Base-by-base conservation (phyloP, 2,888 invertebrate genomes). In the Epiblema foenella region DNA sequence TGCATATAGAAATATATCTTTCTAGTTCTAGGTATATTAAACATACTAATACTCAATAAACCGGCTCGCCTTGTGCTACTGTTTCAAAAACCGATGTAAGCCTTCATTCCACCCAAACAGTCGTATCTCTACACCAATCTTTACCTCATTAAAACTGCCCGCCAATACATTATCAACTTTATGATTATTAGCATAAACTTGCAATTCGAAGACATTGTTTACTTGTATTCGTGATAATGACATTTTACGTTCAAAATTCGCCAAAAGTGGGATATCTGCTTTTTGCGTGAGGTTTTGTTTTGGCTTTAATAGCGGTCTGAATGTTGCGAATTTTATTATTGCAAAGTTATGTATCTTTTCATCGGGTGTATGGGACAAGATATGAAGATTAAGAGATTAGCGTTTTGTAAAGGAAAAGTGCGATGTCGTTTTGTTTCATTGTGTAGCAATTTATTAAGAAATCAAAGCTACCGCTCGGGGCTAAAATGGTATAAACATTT, bases 241-340 rank as follows among this genome's bases (percentile, higher is more conserved):
- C 75, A 78, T 77, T 73, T 72, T 73, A 77, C 73, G 75, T 75
- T 74, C 73, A 75, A 79, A 82, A 80, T 77, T 78, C 70, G 69
- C 52, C 75, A 70, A 74, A 74, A 59, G 49, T 56, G 69, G 76
- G 73, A 75, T 79, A 80, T 82, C 81, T 77, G 80, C 80, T 82
- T 79, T 78, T 77, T 70, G 71, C 77, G 15, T 33, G 3, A 10
- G 77, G 76, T 75, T 73, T 57, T 33, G 66, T 74, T 77, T 39
- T 17, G 46, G 29, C 76, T 74, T 76, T 76, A 72, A 76, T 68
- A 37, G 17, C 63, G 52, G 20, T 11, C 37, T 20, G 64, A 33
- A 51, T 52, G 20, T 54, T 54, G n/a, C 11, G 64, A 33, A 51
- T 54, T 2, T 64, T 39, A 54, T 39, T 62, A 29, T 62, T 64